phyloP scores from a whole-genome alignment of 2,113 vertebrate genomes.

The Zapus hudsonius region DNA sequence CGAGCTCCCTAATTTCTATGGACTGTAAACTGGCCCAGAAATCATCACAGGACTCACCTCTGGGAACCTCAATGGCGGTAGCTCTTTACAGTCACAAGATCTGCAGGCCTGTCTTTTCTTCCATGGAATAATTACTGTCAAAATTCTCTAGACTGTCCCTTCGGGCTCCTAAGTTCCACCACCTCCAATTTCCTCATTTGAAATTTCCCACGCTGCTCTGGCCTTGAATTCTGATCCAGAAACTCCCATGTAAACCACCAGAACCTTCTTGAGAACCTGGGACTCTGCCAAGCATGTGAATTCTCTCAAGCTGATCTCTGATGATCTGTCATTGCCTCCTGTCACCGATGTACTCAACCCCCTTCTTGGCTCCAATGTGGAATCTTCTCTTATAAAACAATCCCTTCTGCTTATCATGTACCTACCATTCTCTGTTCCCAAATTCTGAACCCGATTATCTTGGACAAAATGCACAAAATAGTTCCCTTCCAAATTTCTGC shows the following conservation, averaged over 20 bases:
- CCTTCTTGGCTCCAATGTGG: background rate
- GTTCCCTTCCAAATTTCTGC: background rate
- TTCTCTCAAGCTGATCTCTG: background rate
- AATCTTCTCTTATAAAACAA: background rate
- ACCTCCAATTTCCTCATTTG: background rate
- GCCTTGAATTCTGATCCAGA: constrained; percentile 3
- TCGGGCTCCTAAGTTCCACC: background rate
- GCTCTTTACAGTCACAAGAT: background rate
- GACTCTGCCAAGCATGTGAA: background rate
- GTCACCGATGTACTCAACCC: background rate
- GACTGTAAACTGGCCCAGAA: background rate
- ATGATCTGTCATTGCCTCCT: background rate
- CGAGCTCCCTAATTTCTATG: background rate
- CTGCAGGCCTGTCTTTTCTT: background rate
- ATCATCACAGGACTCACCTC: background rate
- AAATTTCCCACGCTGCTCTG: background rate
- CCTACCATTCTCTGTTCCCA: background rate
- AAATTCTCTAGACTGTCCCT: background rate
- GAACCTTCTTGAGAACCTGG: background rate
- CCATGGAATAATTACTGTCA: background rate
- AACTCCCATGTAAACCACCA: constrained; percentile 4
- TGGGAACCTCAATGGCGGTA: background rate
- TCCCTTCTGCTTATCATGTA: background rate
- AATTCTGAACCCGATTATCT: background rate
- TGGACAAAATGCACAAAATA: background rate